Percentiles rank a stretch among this genome's conserved stretches.
phyloP scores from a whole-genome alignment of 2,113 vertebrate species.

The Hydropotes inermis region DNA sequence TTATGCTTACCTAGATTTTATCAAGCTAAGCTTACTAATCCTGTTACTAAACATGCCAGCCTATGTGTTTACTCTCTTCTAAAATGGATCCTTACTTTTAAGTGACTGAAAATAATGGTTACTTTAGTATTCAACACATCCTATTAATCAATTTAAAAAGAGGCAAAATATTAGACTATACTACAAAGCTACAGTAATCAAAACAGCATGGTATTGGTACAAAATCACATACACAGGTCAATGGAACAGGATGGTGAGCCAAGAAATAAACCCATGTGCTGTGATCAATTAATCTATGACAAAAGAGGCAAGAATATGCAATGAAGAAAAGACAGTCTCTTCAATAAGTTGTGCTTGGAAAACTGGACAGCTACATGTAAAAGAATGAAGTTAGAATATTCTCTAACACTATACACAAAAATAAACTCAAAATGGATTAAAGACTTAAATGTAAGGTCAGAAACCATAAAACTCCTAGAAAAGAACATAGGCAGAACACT shows the following conservation, averaged over 20 bases:
- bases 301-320: background rate
- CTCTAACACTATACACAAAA: background rate
- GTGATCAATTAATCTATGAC: background rate
- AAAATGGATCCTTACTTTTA: background rate
- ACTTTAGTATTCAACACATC: background rate
- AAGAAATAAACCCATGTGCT: background rate
- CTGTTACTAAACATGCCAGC: background rate
- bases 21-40: background rate
- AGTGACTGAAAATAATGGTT: background rate
- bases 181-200: background rate
- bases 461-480: background rate
- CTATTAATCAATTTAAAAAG: slow-evolving; percentile 1
- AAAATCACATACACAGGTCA: background rate
- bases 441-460: background rate
- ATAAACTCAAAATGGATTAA: background rate
- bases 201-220: background rate
- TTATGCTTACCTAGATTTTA: background rate
- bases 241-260: background rate
- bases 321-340: background rate
- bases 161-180: background rate
- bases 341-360: background rate
- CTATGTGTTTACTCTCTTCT: background rate
- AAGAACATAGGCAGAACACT: background rate
- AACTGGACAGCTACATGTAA: background rate
- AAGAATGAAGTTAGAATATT: background rate